Percentiles rank a stretch among this genome's conserved stretches.
Conservation (phyloP, 2,888 invertebrate genomes). For the Philhelius pedissequus region DNA sequence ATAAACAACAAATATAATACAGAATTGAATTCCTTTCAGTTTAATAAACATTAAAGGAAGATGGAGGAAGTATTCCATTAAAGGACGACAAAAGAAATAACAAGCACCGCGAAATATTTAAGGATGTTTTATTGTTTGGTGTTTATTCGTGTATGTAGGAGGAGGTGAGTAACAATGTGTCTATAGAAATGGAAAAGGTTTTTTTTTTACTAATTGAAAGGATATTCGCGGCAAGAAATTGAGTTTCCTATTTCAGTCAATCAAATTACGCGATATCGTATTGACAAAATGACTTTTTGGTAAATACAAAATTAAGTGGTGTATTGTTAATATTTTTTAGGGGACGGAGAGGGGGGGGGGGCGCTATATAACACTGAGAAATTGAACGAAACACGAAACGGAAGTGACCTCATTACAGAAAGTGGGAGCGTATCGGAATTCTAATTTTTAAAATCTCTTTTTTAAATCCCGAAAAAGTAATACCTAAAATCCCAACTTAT, state of each 20-base stretch:
- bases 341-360: too few relatives aligned
- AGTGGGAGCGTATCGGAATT: too few relatives aligned
- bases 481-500: too few relatives aligned
- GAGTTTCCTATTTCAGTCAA: slow-evolving; percentile 22
- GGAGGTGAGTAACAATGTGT: neutral
- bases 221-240: neutral
- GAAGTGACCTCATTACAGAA: too few relatives aligned
- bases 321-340: too few relatives aligned
- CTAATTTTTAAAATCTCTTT: too few relatives aligned
- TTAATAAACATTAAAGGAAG: neutral
- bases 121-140: slow-evolving; percentile 18
- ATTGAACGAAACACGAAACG: too few relatives aligned
- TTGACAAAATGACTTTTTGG: neutral
- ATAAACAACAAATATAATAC: slow-evolving; percentile 33
- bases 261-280: neutral
- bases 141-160: neutral
- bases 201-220: slow-evolving; percentile 38
- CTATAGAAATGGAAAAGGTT: neutral
- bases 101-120: slow-evolving; percentile 6
- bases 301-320: too few relatives aligned
- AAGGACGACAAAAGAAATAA: neutral
- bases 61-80: slow-evolving; percentile 10
- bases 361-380: too few relatives aligned
- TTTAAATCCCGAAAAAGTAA: too few relatives aligned
- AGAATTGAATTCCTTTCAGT: slow-evolving; percentile 23